Evolutionary conservation across 1,140 invertebrate genomes (phyloP).

Genomic region (Drosophila santomea): DNA sequence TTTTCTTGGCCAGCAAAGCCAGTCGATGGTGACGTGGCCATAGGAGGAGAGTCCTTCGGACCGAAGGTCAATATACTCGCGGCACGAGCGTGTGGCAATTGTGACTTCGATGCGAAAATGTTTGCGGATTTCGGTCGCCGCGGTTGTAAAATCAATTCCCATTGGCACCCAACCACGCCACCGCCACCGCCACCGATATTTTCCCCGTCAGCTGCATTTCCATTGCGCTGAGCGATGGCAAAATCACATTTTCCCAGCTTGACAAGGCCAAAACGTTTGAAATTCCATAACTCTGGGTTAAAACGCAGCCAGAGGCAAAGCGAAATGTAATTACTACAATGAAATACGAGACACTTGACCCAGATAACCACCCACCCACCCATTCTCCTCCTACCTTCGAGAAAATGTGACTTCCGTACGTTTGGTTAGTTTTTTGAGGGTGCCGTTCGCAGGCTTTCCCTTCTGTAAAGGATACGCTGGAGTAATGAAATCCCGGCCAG

Average conservation of each 20-base stretch:
- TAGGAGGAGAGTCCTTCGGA: constrained; percentile 25
- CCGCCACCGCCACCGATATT: not conserved
- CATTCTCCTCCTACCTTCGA: constrained; percentile 12
- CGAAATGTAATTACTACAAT: constrained; percentile 71
- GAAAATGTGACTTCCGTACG: constrained; percentile 72
- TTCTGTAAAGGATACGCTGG: constrained; percentile 21
- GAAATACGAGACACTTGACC: constrained; percentile 74
- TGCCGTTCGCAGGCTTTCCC: constrained; percentile 30
- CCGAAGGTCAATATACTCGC: constrained; percentile 53
- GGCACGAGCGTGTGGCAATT: constrained; percentile 8
- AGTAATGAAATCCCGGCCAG: constrained; percentile 57
- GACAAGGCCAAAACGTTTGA: constrained; percentile 3
- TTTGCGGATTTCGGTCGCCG: constrained; percentile 24
- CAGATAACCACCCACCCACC: constrained; percentile 27
- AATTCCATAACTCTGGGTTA: constrained; percentile 12
- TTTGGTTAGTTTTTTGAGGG: constrained; percentile 35
- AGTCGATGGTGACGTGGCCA: constrained; percentile 62
- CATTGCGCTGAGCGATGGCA: constrained; percentile 45
- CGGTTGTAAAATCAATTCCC: constrained; percentile 56
- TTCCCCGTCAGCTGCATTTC: constrained; percentile 19
- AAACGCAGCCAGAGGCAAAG: constrained; percentile 35
- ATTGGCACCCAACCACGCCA: not conserved
- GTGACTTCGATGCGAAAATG: constrained; percentile 7
- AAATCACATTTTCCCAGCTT: constrained; percentile 45
- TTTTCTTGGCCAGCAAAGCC: constrained; percentile 35